phyloP scores from a whole-genome alignment of 2,113 vertebrate species.

The Cynoglossus semilaevis region DNA sequence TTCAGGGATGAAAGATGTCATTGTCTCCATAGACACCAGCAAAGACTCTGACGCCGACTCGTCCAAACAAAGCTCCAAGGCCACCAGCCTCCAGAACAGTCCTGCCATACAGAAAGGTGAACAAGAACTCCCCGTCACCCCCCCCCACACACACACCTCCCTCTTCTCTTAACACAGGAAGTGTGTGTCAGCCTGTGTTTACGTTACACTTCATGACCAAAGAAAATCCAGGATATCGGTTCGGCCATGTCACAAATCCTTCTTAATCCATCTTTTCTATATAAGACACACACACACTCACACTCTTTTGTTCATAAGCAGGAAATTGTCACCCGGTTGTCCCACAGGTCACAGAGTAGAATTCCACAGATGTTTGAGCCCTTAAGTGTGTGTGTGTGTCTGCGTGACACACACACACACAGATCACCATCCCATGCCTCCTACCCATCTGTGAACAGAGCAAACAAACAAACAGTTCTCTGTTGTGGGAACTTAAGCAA shows the following conservation, averaged over 20 bases:
- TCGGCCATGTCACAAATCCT: slow-evolving; percentile 2
- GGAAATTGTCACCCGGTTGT: too few relatives aligned
- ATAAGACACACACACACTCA: not conserved
- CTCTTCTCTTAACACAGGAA: not conserved
- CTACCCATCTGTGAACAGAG: not conserved
- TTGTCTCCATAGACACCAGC: slow-evolving; percentile 91
- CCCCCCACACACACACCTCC: too few relatives aligned
- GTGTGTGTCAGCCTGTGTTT: too few relatives aligned
- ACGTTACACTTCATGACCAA: not conserved
- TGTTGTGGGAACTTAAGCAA: slow-evolving; percentile 34
- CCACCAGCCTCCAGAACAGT: slow-evolving; percentile 83
- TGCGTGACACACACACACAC: not conserved
- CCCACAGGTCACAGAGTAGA: too few relatives aligned
- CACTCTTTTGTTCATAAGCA: not conserved
- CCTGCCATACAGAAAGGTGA: slow-evolving; percentile 84
- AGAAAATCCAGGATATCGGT: slow-evolving; percentile 16
- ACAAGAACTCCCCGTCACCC: not conserved
- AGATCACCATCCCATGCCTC: not conserved
- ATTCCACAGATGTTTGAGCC: too few relatives aligned
- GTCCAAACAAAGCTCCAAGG: slow-evolving; percentile 81
- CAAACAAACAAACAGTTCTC: slow-evolving; percentile 21
- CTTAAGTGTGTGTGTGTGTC: too few relatives aligned
- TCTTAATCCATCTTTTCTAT: slow-evolving; percentile 27
- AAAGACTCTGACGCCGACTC: slow-evolving; percentile 89
- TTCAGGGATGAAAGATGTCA: slow-evolving; percentile 87